These are phyloP conservation scores for Leptodactylus fuscus DNA, from an alignment of 2,113 vertebrate genomes.

Conservation along the genomic window DNA sequence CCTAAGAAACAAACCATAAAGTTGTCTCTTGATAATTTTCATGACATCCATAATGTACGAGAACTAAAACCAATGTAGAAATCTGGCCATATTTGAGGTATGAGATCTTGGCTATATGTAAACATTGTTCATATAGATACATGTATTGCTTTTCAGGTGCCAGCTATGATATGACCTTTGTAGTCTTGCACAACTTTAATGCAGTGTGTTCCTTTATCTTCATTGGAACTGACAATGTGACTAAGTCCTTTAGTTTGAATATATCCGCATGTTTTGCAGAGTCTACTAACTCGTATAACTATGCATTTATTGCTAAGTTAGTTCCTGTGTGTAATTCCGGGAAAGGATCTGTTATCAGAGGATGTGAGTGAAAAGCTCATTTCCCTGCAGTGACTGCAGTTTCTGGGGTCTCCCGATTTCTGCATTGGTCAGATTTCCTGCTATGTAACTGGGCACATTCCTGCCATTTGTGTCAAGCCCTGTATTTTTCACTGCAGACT, in stretches of 20 bases:
- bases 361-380: neutral
- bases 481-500: neutral
- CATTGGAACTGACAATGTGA: neutral
- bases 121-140: neutral
- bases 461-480: neutral
- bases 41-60: too few relatives aligned
- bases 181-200: too few relatives aligned
- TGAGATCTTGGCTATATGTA: too few relatives aligned
- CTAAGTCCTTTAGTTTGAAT: too few relatives aligned
- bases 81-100: too few relatives aligned
- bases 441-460: neutral
- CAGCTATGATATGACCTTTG: too few relatives aligned
- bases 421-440: constrained; percentile 31
- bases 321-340: constrained; percentile 26
- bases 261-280: neutral
- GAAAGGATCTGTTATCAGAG: constrained; percentile 33
- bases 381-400: constrained; percentile 24
- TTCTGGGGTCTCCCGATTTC: neutral
- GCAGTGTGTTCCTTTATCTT: neutral
- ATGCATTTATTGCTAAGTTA: neutral
- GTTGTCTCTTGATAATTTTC: too few relatives aligned
- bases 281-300: neutral
- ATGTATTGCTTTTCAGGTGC: neutral
- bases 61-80: too few relatives aligned
- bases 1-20: too few relatives aligned